Conservation (phyloP, 1,140 invertebrate genomes). For the Muscidifurax raptorellus region DNA sequence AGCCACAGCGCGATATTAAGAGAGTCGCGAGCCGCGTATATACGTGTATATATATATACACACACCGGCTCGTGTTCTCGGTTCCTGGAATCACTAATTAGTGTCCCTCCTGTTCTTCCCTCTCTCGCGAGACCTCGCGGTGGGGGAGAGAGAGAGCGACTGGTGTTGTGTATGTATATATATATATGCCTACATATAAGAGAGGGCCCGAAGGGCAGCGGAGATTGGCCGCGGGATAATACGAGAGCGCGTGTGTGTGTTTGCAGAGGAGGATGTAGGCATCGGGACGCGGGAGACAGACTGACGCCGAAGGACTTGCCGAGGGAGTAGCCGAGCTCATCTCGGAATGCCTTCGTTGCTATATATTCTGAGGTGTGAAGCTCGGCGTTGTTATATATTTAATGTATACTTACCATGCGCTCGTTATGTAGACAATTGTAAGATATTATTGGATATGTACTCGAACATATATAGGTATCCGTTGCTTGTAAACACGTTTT, state of each 20-base stretch:
- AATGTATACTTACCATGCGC: too few relatives aligned
- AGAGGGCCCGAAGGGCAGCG: neutral
- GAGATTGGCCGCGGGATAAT: slow-evolving; percentile 3
- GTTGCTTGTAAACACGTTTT: neutral
- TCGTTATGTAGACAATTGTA: too few relatives aligned
- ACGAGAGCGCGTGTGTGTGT: neutral
- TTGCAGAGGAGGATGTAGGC: neutral
- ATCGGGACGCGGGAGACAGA: slow-evolving; percentile 32
- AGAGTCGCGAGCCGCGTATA: slow-evolving; percentile 32
- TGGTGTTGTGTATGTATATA: neutral
- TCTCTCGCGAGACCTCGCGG: neutral
- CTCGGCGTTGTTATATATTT: slow-evolving; percentile 15
- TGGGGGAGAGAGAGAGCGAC: neutral
- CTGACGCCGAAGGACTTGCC: slow-evolving; percentile 33
- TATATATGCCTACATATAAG: neutral
- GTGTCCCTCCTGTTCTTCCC: slow-evolving; percentile 59
- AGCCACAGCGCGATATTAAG: slow-evolving; percentile 28
- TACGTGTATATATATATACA: neutral
- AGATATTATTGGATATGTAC: too few relatives aligned
- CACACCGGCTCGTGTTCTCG: slow-evolving; percentile 56
- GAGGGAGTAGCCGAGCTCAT: neutral
- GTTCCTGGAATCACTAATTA: slow-evolving; percentile 66
- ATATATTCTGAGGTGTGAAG: neutral
- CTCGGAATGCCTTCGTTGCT: too few relatives aligned
- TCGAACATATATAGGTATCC: too few relatives aligned